A percentile compares a stretch with the other conserved stretches of the same genome.
phyloP scores from a whole-genome alignment of 2,888 invertebrate species.

The Agrotis puta region DNA sequence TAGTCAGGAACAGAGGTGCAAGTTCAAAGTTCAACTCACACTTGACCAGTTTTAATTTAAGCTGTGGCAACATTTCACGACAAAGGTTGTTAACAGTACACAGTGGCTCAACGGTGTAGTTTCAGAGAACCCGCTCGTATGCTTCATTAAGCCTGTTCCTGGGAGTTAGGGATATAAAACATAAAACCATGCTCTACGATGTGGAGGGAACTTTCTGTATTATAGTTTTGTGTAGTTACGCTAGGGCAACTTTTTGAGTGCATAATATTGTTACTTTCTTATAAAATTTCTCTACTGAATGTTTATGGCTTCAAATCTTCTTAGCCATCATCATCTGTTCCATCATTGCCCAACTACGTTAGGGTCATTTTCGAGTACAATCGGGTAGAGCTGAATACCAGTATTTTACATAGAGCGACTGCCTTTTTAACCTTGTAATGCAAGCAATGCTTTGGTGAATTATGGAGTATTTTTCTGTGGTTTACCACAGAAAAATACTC shows the following conservation, averaged over 20 bases:
- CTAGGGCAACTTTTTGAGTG: not conserved
- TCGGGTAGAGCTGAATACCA: no score
- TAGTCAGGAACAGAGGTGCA: not conserved
- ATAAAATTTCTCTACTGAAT: not conserved
- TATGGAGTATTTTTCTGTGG: not conserved
- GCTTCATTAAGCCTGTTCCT: conserved; percentile 68
- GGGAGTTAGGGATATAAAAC: conserved; percentile 21
- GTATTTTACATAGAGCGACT: no score
- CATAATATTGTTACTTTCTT: not conserved
- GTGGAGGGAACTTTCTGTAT: conserved; percentile 1
- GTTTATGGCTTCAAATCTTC: not conserved
- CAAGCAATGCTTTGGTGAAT: not conserved
- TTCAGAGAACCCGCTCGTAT: conserved; percentile 26
- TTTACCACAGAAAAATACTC: no score
- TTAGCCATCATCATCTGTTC: no score
- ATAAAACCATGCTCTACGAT: conserved; percentile 23
- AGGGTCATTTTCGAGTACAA: no score
- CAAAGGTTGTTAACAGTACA: conserved; percentile 54
- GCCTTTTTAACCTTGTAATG: not conserved
- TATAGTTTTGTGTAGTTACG: not conserved
- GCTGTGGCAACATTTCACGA: conserved; percentile 54
- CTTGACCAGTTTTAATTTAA: conserved; percentile 59
- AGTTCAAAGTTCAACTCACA: conserved; percentile 39
- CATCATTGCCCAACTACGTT: no score
- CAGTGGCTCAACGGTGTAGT: conserved; percentile 38